Evolutionary conservation across 2,113 vertebrate genomes (phyloP).

Genomic region (Nothoprocta pentlandii): DNA sequence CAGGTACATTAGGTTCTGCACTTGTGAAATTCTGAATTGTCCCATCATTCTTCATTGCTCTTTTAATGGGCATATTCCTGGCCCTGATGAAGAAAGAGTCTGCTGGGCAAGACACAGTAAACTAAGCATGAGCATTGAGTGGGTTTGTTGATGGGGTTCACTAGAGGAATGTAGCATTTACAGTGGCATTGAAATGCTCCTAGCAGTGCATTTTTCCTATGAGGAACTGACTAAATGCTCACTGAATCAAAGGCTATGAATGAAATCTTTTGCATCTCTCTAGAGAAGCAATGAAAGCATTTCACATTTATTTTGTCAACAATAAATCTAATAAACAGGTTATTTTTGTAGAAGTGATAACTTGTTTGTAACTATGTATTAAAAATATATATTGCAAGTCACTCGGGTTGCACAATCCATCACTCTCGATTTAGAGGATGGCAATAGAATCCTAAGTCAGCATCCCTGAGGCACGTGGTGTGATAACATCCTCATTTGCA

Average conservation of each 20-base stretch:
- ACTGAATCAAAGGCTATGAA: slow-evolving; percentile 18
- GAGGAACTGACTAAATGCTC: slow-evolving; percentile 26
- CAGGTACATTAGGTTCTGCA: slow-evolving; percentile 34
- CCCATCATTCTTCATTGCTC: slow-evolving; percentile 33
- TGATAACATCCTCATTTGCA: neutral
- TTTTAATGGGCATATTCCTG: slow-evolving; percentile 40
- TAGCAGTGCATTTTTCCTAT: neutral
- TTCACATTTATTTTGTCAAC: slow-evolving; percentile 27
- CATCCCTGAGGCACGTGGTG: neutral
- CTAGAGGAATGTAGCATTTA: slow-evolving; percentile 15
- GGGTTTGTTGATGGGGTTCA: slow-evolving; percentile 40
- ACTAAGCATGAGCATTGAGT: slow-evolving; percentile 24
- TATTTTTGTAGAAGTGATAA: slow-evolving; percentile 7
- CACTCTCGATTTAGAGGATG: neutral
- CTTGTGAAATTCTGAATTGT: slow-evolving; percentile 42
- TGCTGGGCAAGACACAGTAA: slow-evolving; percentile 31
- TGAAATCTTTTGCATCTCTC: slow-evolving; percentile 14
- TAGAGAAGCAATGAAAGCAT: slow-evolving; percentile 17
- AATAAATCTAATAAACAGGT: neutral
- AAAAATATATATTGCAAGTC: neutral
- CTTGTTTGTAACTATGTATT: slow-evolving; percentile 1
- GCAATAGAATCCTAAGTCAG: neutral
- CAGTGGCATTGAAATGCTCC: neutral
- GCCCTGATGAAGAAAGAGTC: slow-evolving; percentile 38
- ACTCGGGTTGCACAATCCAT: neutral